Base-by-base conservation (phyloP, 2,797 vertebrate species). In the Tadarida brasiliensis region DNA sequence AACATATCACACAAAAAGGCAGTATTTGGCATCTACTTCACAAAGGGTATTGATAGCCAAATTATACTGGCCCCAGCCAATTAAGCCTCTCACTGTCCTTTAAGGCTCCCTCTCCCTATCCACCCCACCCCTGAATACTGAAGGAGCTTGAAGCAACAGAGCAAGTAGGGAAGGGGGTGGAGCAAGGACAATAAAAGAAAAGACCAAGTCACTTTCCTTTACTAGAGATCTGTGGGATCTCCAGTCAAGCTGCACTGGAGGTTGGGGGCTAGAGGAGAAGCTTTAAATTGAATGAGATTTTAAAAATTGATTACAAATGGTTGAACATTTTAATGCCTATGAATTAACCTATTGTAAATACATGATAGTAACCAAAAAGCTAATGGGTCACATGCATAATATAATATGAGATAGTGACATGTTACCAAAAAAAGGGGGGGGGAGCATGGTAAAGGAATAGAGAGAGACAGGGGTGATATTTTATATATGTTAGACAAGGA, bases 301-400 rank as follows among this genome's bases (percentile, higher is more conserved):
- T 11, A 20, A 90, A 92, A 11, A 33, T 84, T 70, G 7, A 80
- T 80, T 94, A 93, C 77, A 33, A 96, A 22, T 74, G 14, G 17
- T 59, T 80, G 20, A 85, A 63, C 17, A 77, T 92, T 94, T 88
- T 74, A 92, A 63, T 91, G 81, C 17, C 26, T 67, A 14, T 15
- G 77, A 80, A 93, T 78, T 74, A 94, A 86, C 68, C 51, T 74
- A 57, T 22, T 78, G 28, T 33, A 92, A 88, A 90, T 44, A 85
- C 68, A 35, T 90, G 59, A 67, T 15, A 95, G n/a, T 90, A 94
- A 77, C 54, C 33, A 73, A 95, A 91, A 90, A 57, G 12, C 7
- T 16, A 97, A 28, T 77, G 8, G 22, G 30, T 90, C 90, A 94
- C 5, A 81, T 78, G 87, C 6, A 68, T 19, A 95, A 86, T 49